A percentile compares a stretch with the other conserved stretches of the same genome.
These are phyloP conservation scores for Nothura maculosa DNA, from an alignment of 2,797 vertebrate genomes.

Conservation along the genomic window DNA sequence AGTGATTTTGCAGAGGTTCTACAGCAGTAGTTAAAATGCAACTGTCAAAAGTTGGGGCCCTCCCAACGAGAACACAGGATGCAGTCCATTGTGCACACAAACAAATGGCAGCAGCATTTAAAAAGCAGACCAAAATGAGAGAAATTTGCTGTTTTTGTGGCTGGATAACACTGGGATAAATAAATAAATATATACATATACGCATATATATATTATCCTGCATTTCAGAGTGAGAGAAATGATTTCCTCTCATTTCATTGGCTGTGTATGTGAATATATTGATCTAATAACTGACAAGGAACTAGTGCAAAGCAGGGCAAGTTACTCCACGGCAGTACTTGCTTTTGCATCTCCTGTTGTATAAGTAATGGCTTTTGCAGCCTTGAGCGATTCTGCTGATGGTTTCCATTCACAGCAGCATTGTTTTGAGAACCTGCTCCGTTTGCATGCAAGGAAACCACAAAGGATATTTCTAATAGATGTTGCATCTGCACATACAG, in stretches of 20 bases:
- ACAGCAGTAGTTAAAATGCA: slow-evolving; percentile 49
- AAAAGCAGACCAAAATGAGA: not conserved
- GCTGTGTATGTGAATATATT: not conserved
- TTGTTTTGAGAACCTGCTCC: slow-evolving; percentile 19
- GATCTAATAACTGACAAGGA: slow-evolving; percentile 10
- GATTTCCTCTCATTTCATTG: not conserved
- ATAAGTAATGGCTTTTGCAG: slow-evolving; percentile 44
- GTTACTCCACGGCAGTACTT: not conserved
- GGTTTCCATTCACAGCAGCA: slow-evolving; percentile 37
- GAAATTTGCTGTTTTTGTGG: not conserved
- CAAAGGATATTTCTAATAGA: slow-evolving; percentile 49
- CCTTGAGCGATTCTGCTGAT: slow-evolving; percentile 46
- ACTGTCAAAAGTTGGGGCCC: not conserved
- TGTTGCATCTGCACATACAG: slow-evolving; percentile 44
- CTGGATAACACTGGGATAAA: not conserved
- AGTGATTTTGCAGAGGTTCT: slow-evolving; percentile 57
- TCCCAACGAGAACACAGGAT: not conserved
- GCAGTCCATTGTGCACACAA: not conserved
- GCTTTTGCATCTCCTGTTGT: not conserved
- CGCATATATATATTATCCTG: not conserved
- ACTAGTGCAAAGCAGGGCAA: slow-evolving; percentile 33
- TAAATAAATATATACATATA: no score
- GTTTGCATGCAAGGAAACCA: slow-evolving; percentile 38
- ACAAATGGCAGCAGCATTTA: not conserved
- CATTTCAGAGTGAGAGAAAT: not conserved